These are phyloP conservation scores for Tetramorium simillimum DNA, from an alignment of 1,140 invertebrate genomes.

Conservation along the genomic window DNA sequence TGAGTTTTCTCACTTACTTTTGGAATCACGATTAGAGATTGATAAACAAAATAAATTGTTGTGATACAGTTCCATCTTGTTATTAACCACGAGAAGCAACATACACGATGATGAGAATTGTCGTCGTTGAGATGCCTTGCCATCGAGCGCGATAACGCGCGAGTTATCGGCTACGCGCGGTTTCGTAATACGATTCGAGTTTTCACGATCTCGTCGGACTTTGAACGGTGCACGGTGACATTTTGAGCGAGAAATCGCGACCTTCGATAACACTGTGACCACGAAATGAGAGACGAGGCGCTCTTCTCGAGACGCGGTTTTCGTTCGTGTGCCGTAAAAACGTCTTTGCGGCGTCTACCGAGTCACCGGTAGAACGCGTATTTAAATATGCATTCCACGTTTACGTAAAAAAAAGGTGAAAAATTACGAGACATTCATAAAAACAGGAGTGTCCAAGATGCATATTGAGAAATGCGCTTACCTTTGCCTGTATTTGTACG, in stretches of 20 bases:
- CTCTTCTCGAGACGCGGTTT: conserved; percentile 39
- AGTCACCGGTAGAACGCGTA: not conserved
- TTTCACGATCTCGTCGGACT: conserved; percentile 30
- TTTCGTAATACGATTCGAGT: conserved; percentile 50
- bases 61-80: not conserved
- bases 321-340: conserved; percentile 32
- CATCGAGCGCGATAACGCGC: not conserved
- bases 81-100: not conserved
- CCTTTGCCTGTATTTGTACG: not conserved
- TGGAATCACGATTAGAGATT: not conserved
- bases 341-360: not conserved
- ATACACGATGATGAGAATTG: conserved; percentile 18
- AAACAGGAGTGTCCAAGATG: conserved; percentile 5
- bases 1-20: not conserved
- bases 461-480: not conserved
- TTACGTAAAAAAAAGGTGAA: not conserved
- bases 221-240: conserved; percentile 54
- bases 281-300: conserved; percentile 23
- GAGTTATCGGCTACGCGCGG: conserved; percentile 1
- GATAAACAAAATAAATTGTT: not conserved
- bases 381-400: conserved; percentile 36
- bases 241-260: conserved; percentile 53
- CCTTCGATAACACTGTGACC: conserved; percentile 49
- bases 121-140: not conserved
- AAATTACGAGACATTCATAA: conserved; percentile 15